phyloP scores from a whole-genome alignment of 2,888 invertebrate genomes.

The Dilophus febrilis region DNA sequence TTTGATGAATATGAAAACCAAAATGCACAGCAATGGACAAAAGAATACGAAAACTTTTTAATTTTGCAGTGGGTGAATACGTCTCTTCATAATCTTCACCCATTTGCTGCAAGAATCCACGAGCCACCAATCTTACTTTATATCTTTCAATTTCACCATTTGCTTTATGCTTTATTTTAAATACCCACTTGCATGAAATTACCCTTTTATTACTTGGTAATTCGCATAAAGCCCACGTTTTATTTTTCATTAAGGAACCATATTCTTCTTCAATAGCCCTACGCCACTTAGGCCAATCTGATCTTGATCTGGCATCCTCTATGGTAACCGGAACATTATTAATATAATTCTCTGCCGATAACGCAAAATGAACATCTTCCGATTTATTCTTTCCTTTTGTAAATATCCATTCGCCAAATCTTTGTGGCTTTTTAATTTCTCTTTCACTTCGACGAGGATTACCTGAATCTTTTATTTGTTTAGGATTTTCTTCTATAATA shows the following conservation, averaged over 20 bases:
- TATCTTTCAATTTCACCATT: conserved; percentile 6
- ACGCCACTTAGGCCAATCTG: conserved; percentile 9
- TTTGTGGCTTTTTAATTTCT: background rate
- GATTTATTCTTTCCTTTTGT: no score
- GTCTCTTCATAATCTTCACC: conserved; percentile 9
- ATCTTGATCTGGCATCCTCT: conserved; percentile 5
- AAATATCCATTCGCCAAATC: background rate
- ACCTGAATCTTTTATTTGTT: no score
- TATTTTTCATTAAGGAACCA: conserved; percentile 10
- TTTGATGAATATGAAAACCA: conserved; percentile 8
- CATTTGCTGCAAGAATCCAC: conserved; percentile 10
- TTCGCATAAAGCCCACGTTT: no score
- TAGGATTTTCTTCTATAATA: background rate
- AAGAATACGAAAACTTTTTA: conserved; percentile 9
- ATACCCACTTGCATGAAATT: no score
- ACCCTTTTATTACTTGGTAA: no score
- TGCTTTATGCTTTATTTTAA: no score
- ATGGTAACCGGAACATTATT: conserved; percentile 4
- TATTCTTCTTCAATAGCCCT: conserved; percentile 15
- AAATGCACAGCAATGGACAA: conserved; percentile 10
- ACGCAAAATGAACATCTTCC: conserved; percentile 1
- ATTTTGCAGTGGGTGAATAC: conserved; percentile 11
- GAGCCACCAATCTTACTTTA: conserved; percentile 10
- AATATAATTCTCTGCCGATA: conserved; percentile 5
- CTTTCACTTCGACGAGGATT: background rate